A percentile compares a stretch with the other conserved stretches of the same genome.
Conservation (phyloP, 2,797 vertebrate genomes). For the Lacerta viridis region DNA sequence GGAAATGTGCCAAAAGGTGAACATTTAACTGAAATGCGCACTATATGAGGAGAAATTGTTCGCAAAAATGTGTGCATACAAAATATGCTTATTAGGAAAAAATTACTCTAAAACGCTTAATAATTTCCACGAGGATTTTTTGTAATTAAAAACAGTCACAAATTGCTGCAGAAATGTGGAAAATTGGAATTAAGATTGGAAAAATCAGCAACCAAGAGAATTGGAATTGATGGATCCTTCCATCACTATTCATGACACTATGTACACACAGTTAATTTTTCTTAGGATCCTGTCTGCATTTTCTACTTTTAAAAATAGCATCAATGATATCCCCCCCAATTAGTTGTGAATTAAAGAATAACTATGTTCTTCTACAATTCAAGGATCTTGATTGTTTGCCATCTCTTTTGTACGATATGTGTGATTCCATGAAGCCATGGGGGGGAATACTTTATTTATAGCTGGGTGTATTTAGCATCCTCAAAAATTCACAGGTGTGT, state of each 20-base stretch:
- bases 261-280: not conserved
- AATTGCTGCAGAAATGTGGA: no score
- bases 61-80: no score
- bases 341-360: not conserved
- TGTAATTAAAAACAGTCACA: no score
- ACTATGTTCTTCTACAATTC: not conserved
- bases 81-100: no score
- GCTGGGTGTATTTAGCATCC: not conserved
- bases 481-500: not conserved
- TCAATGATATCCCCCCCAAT: not conserved
- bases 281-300: not conserved
- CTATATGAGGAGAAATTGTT: no score
- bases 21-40: no score
- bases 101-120: no score
- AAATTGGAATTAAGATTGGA: no score
- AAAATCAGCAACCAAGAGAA: no score
- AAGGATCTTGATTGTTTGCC: not conserved
- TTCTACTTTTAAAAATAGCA: not conserved
- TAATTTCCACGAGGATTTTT: no score
- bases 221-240: no score
- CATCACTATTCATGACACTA: not conserved
- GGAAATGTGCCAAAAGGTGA: no score
- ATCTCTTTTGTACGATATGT: not conserved
- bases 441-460: not conserved
- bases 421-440: not conserved